Evolutionary conservation across 2,113 vertebrate species (phyloP), one percentile per base, ranked within the genome.

Genomic region (Sylvia atricapilla): DNA sequence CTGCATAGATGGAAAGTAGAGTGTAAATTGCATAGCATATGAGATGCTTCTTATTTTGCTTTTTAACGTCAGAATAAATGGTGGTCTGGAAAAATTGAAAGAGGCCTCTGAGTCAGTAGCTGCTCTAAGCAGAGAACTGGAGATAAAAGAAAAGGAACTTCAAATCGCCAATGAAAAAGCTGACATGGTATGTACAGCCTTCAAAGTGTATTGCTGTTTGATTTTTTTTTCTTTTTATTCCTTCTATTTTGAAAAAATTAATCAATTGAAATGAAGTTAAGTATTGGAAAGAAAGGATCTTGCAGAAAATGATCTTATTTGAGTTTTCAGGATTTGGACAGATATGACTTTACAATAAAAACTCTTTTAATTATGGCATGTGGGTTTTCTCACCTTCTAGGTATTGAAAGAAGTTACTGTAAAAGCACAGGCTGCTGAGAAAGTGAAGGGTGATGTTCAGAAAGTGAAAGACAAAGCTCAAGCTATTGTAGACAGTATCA

Each of bases 381-480:
- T 50, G 59, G 27, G 2, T 67, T 93, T 91, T 84, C 25, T 89
- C 5, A 33, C 35, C 31, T 87, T 87, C 30, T 97, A 99, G 99
- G 99, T 99, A 44, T 94, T 99, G 85, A 99, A 99, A 95, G 99
- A 99, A 95, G 99, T 99, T 73, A 99, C 98, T 2, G 98, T 99
- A 55, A 99, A 99, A 97, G 99, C 99, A 6, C 99, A 99, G 92
- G 99, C 99, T 63, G 98, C 99, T 8, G 99, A 99, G 92, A 98
- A 97, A 35, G 99, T 99, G 79, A 99, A 99, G 80, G 98, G 98
- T 21, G 99, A 99, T 94, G 98, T 99, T 7, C 99, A 99, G 95
- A 99, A 99, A 94, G 99, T 99, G 72, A 99, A 99, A 95, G 99
- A 99, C 95, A 99, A 99, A 96, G 99, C 99, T 25, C 99, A 99